Evolutionary conservation across 2,113 vertebrate genomes (phyloP), one percentile per base, ranked within the genome.

Genomic region (Bombycilla garrulus): DNA sequence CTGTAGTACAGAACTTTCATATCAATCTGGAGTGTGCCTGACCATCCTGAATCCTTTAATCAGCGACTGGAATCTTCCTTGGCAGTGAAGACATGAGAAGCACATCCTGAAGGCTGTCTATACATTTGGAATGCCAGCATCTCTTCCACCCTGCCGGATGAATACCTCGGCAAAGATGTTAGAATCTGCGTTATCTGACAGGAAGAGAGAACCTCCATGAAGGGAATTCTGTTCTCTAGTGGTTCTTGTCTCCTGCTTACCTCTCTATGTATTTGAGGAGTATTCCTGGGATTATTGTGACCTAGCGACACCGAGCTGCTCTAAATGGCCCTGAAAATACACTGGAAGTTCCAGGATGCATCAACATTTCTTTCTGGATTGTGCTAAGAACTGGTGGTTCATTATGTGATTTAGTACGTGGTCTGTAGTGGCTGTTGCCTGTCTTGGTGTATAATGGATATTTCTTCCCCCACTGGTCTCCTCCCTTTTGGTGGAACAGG

Each of bases 61-160:
- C 36, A 48, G n/a, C 42, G 57, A 42, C 10, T 15, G 13, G 21
- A 50, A 22, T 50, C 29, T 67, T 83, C 10, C 33, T 58, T 44
- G 11, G 64, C 80, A n/a, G 29, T 24, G 28, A 23, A 58, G 35
- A 23, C 35, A 8, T 69, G 31, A 65, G 77, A 81, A 79, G 23
- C 45, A 24, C 0, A 0, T 31, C 11, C 44, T 47, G 50, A 81
- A 69, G 26, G 5, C 3, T 19, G 4, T 67, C 28, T 54, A 0
- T 72, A 18, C 66, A 21, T 80, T 60, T 50, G 50, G 31, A 61
- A n/a, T 72, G 40, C 40, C 3, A 2, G 22, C 42, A 18, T 72
- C 8, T 42, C n/a, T 78, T 90, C 64, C 23, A 45, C 47, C 21
- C 25, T 60, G 29, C 42, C 1, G 3, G 16, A 11, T 53, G n/a